phyloP scores from a whole-genome alignment of 2,888 invertebrate species.

The Hylaea fasciaria region DNA sequence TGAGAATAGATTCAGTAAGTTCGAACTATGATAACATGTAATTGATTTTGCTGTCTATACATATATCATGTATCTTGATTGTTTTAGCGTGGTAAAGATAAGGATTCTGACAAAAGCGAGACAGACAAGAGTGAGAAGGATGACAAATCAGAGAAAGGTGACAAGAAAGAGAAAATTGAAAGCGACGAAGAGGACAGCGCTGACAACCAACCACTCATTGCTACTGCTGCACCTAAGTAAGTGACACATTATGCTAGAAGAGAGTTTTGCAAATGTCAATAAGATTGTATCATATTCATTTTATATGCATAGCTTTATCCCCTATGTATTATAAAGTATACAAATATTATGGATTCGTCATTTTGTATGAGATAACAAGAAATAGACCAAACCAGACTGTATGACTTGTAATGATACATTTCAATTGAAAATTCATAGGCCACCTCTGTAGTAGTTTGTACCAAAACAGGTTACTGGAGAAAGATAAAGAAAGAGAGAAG shows the following conservation, averaged over 20 bases:
- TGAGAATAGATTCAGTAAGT: too few species aligned
- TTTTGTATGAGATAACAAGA: too few species aligned
- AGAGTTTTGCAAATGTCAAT: neutral
- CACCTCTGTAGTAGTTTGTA: neutral
- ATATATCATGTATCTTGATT: neutral
- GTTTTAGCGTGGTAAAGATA: constrained; percentile 69
- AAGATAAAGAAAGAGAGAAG: constrained; percentile 59
- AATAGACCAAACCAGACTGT: too few species aligned
- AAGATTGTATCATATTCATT: too few species aligned
- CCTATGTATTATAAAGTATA: too few species aligned
- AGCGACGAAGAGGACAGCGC: constrained; percentile 80
- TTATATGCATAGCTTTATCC: too few species aligned
- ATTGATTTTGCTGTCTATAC: too few species aligned
- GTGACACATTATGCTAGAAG: constrained; percentile 31
- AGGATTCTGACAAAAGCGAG: constrained; percentile 79
- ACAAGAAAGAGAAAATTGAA: constrained; percentile 71
- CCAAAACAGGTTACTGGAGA: constrained; percentile 48
- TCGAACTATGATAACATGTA: constrained; percentile 3
- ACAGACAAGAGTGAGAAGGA: constrained; percentile 77
- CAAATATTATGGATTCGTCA: too few species aligned
- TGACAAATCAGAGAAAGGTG: constrained; percentile 66
- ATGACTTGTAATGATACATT: too few species aligned
- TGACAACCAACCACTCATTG: constrained; percentile 78
- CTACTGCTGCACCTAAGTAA: constrained; percentile 73
- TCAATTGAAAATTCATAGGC: too few species aligned